phyloP scores from a whole-genome alignment of 2,113 vertebrate species.

The Hippocampus guttulatus region DNA sequence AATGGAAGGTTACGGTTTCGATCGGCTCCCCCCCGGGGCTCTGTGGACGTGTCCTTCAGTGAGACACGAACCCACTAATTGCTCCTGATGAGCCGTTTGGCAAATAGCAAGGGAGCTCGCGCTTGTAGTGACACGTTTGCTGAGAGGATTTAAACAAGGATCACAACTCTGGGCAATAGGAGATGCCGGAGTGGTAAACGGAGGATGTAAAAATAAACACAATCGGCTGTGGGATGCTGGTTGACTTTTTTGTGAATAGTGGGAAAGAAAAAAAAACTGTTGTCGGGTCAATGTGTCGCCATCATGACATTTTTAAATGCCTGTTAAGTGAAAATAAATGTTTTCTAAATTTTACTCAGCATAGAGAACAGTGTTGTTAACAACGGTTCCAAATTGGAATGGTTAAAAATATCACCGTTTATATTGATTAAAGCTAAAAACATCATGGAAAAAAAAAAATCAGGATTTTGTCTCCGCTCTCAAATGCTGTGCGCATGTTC shows the following conservation, averaged over 20 bases:
- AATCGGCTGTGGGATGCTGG: not conserved
- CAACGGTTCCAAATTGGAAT: not conserved
- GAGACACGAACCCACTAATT: not conserved
- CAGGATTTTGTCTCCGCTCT: too few relatives aligned
- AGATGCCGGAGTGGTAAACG: not conserved
- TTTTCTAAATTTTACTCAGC: not conserved
- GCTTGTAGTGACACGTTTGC: not conserved
- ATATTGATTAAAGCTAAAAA: not conserved
- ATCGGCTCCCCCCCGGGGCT: not conserved
- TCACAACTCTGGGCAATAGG: not conserved
- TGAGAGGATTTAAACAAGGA: not conserved
- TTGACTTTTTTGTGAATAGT: not conserved
- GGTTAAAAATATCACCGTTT: not conserved
- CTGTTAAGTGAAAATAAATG: not conserved
- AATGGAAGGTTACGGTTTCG: not conserved
- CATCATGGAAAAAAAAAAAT: too few relatives aligned
- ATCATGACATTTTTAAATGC: not conserved
- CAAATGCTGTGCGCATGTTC: too few relatives aligned
- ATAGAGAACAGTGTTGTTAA: too few relatives aligned
- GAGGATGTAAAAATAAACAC: not conserved
- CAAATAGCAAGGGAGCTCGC: not conserved
- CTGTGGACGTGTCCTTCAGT: not conserved
- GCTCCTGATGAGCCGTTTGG: not conserved
- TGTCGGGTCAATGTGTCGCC: not conserved
- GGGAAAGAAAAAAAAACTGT: not conserved